Evolutionary conservation across 2,797 vertebrate genomes (phyloP), one percentile per base, ranked within the genome.

Genomic region (Ispidina lecontei): DNA sequence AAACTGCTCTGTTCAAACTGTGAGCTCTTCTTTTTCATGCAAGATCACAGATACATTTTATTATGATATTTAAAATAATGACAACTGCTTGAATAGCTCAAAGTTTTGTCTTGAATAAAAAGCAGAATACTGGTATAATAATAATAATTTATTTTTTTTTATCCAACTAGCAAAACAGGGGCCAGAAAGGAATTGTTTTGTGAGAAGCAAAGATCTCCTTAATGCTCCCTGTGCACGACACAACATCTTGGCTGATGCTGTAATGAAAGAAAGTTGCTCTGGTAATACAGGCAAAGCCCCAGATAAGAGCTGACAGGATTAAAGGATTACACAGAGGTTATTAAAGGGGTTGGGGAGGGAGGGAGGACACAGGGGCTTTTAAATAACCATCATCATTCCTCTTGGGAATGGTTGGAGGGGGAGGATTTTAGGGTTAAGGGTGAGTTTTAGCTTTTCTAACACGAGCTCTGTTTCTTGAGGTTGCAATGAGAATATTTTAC

Each of bases 201-300:
- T 9, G 20, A 41, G 29, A 39, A 26, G 37, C 37, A 37, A 37
- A 56, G 72, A 59, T 59, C 46, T 35, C 71, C 68, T 77, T 94
- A 81, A 84, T 77, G 58, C 58, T 87, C 71, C 58, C 79, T 63
- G 17, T 85, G 76, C 84, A 37, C 71, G 87, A 89, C 33, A 91
- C 75, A 94, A 92, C 82, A 79, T 67, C 89, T 95, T 95, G 95
- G 92, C 95, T 91, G 75, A 92, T 90, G 83, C 60, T 88, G 59
- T 96, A 97, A 96, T 96, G 94, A 96, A 96, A 95, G 84, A 86
- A 95, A 95, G 77, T 92, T 94, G 82, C 84, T 95, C 89, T 93
- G 77, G 91, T 93, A 96, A 95, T 94, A 93, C 92, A 96, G 35
- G 96, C 77, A 94, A 96, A 96, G 51, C 91, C 85, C 59, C 49